Conservation (phyloP, 2,113 vertebrate species). For the Pelusios castaneus region DNA sequence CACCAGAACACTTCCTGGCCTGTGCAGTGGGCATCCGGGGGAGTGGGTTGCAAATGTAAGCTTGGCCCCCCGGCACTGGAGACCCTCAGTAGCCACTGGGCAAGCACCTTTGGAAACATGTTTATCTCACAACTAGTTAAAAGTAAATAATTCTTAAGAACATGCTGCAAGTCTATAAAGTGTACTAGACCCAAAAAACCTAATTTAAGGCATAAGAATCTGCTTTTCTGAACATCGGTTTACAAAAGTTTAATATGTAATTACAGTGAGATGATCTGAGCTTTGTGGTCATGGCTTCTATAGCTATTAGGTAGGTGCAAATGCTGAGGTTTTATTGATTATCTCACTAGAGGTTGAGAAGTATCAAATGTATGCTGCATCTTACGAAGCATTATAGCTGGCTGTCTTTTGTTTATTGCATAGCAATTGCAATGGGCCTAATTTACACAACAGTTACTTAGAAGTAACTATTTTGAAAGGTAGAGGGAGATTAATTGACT, state of each 20-base stretch:
- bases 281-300: not conserved
- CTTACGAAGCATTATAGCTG: not conserved
- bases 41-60: no score
- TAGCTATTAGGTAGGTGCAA: not conserved
- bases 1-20: no score
- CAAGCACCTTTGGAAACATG: not conserved
- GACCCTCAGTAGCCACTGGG: no score
- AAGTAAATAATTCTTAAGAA: constrained; percentile 6
- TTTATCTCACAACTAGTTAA: not conserved
- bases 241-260: constrained; percentile 36
- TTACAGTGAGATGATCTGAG: constrained; percentile 13
- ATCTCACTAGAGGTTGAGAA: constrained; percentile 1
- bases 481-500: constrained; percentile 64
- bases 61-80: no score
- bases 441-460: constrained; percentile 61
- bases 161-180: not conserved
- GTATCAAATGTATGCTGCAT: not conserved
- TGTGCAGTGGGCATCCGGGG: no score
- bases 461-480: constrained; percentile 56
- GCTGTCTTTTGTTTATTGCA: constrained; percentile 31
- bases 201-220: constrained; percentile 30
- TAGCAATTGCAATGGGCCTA: constrained; percentile 19
- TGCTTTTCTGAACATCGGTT: not conserved
- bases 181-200: not conserved
- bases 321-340: constrained; percentile 14